A percentile compares a stretch with the other conserved stretches of the same genome.
Evolutionary conservation across 2,113 vertebrate genomes (phyloP).

Genomic region (Erpornis zantholeuca): DNA sequence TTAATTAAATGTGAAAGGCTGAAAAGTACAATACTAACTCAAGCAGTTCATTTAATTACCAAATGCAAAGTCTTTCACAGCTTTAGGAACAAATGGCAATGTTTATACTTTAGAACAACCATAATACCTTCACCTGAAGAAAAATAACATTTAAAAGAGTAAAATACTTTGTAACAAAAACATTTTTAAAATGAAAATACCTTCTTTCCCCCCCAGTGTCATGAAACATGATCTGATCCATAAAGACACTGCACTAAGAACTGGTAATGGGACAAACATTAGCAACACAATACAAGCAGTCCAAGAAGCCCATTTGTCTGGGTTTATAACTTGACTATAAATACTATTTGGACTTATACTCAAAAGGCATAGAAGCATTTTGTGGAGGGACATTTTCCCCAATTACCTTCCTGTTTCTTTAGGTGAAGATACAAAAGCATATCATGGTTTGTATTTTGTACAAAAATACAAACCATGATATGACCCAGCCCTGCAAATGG

Average conservation of each 20-base stretch:
- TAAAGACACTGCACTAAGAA: neutral
- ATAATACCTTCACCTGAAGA: neutral
- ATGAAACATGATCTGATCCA: neutral
- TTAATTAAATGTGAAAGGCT: slow-evolving; percentile 56
- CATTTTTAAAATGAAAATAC: neutral
- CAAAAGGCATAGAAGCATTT: neutral
- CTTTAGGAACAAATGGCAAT: slow-evolving; percentile 17
- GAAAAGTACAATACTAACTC: slow-evolving; percentile 51
- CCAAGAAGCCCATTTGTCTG: neutral
- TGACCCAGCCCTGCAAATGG: neutral
- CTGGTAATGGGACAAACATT: neutral
- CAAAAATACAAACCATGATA: neutral
- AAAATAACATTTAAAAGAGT: slow-evolving; percentile 5
- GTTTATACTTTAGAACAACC: slow-evolving; percentile 7
- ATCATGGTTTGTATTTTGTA: too few relatives aligned
- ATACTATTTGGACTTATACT: neutral
- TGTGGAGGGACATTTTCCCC: neutral
- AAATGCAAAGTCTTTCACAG: slow-evolving; percentile 14
- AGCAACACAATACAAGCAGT: neutral
- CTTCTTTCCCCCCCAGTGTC: neutral
- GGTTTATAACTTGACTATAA: neutral
- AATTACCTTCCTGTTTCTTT: neutral
- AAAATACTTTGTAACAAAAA: neutral
- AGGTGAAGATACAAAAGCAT: neutral
- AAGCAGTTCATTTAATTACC: slow-evolving; percentile 59